Conservation (phyloP, 2,113 vertebrate genomes). For the Cottus gobio region DNA sequence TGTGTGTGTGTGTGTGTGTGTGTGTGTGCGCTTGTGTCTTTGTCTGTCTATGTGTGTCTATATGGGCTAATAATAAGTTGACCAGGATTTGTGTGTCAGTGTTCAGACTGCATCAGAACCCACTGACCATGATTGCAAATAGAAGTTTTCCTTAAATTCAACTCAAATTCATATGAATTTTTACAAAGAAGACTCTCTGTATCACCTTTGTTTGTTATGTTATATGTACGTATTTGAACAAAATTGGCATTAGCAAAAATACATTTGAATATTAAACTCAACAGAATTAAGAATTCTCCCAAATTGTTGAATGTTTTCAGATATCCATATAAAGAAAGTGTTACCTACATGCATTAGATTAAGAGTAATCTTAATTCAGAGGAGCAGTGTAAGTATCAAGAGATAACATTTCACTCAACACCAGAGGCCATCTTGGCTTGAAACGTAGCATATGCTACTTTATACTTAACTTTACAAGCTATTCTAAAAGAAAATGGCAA, state of each 20-base stretch:
- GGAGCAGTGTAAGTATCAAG: background rate
- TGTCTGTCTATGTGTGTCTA: slow-evolving; percentile 17
- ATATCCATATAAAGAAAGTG: background rate
- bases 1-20: slow-evolving; percentile 19
- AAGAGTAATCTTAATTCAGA: background rate
- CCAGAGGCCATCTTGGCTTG: background rate
- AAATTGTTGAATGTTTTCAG: background rate
- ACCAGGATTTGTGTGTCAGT: slow-evolving; percentile 17
- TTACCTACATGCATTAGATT: background rate
- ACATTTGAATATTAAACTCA: background rate
- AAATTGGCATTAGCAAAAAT: background rate
- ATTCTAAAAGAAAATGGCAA: background rate
- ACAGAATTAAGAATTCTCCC: background rate
- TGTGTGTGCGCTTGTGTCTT: slow-evolving; percentile 21
- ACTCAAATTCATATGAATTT: background rate
- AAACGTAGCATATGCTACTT: background rate
- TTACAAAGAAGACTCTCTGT: background rate
- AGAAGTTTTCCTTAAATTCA: background rate
- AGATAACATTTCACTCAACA: background rate
- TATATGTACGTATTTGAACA: background rate
- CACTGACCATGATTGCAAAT: slow-evolving; percentile 4
- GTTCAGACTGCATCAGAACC: slow-evolving; percentile 1
- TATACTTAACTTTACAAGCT: background rate
- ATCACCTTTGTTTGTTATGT: background rate
- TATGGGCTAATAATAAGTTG: slow-evolving; percentile 41